These are phyloP conservation scores for Oryzias celebensis DNA, from an alignment of 2,113 vertebrate species.

Conservation along the genomic window DNA sequence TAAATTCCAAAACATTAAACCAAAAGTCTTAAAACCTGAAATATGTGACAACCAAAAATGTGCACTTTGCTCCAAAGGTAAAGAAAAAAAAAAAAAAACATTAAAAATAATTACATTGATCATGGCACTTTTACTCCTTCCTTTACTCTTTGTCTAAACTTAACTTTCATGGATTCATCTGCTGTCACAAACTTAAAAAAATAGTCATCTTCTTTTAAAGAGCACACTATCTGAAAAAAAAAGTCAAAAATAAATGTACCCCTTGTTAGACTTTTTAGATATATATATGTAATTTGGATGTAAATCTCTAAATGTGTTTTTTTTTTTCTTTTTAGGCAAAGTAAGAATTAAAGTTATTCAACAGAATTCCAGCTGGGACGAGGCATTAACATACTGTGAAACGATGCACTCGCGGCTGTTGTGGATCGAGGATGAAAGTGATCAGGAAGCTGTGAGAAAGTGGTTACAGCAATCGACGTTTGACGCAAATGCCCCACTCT, in stretches of 20 bases:
- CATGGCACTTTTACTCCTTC: neutral
- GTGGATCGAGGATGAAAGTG: conserved; percentile 5
- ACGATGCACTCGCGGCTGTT: neutral
- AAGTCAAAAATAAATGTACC: no score
- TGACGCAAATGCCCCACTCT: accelerated
- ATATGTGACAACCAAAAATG: accelerated
- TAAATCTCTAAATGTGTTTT: neutral
- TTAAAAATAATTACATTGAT: neutral
- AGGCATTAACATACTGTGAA: conserved; percentile 47
- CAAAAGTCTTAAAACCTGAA: neutral
- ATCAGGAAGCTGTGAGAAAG: conserved; percentile 3
- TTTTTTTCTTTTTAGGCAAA: conserved; percentile 25
- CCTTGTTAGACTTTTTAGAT: no score
- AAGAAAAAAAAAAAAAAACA: neutral
- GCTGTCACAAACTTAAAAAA: no score
- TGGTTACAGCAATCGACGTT: accelerated
- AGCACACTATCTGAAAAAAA: no score
- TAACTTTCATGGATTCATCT: no score
- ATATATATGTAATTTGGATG: neutral
- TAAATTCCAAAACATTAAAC: neutral
- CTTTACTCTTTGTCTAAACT: no score
- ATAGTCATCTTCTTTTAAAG: no score
- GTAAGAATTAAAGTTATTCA: conserved; percentile 25
- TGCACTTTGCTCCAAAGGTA: conserved; percentile 39
- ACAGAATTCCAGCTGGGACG: accelerated